Percentiles rank a stretch among this genome's conserved stretches.
Conservation (phyloP, 92 coral and sea anemone species). For the Ricordea florida region DNA sequence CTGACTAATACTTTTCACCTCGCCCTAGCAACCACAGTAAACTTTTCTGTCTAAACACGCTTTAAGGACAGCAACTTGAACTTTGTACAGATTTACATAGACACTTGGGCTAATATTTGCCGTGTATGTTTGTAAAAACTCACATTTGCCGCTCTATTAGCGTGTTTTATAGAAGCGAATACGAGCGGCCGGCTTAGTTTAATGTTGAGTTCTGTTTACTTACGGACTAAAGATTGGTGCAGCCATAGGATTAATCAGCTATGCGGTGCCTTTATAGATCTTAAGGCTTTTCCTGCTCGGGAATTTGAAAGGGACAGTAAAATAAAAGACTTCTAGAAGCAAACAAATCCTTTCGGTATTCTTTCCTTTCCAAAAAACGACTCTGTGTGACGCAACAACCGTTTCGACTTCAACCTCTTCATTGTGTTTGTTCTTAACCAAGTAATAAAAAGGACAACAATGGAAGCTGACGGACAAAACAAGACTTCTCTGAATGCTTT, state of each 20-base stretch:
- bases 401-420: too few relatives aligned
- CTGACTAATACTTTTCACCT: not conserved
- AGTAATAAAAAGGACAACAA: too few relatives aligned
- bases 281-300: not conserved
- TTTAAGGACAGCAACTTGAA: constrained; percentile 3
- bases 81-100: not conserved
- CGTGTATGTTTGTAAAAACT: not conserved
- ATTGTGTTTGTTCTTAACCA: too few relatives aligned
- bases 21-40: constrained; percentile 9
- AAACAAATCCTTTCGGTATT: not conserved
- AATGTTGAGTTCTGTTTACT: constrained; percentile 11
- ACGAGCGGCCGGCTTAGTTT: constrained; percentile 1
- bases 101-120: not conserved
- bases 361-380: too few relatives aligned
- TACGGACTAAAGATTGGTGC: not conserved
- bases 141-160: too few relatives aligned
- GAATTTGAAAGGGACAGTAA: not conserved
- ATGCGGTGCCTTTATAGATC: constrained; percentile 18
- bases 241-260: constrained; percentile 26
- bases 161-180: not conserved
- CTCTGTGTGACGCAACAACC: too few relatives aligned
- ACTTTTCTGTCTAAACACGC: not conserved
- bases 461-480: too few relatives aligned
- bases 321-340: not conserved
- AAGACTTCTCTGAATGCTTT: too few relatives aligned